These are phyloP conservation scores for Thymelicus acteon DNA, from an alignment of 2,888 invertebrate genomes.

Conservation along the genomic window DNA sequence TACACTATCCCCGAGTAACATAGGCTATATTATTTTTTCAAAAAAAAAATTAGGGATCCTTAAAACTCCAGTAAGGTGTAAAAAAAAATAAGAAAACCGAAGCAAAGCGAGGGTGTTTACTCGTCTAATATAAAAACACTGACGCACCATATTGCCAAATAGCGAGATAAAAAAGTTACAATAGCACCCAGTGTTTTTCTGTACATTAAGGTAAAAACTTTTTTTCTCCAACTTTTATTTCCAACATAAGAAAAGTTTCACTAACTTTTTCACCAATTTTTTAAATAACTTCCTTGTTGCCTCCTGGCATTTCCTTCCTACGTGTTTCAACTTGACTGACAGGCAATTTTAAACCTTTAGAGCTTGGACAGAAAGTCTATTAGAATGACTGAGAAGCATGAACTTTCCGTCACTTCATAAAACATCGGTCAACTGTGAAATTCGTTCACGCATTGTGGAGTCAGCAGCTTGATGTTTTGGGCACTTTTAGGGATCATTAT, in stretches of 20 bases:
- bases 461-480: slow-evolving; percentile 20
- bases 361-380: slow-evolving; percentile 21
- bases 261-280: slow-evolving; percentile 24
- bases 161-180: background rate
- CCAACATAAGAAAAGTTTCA: background rate
- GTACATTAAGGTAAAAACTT: background rate
- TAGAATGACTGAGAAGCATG: slow-evolving; percentile 27
- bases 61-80: no score
- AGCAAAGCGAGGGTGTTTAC: no score
- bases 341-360: slow-evolving; percentile 33
- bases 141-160: background rate
- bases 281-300: slow-evolving; percentile 31
- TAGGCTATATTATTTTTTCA: no score
- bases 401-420: slow-evolving; percentile 33
- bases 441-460: slow-evolving; percentile 30
- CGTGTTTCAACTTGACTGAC: slow-evolving; percentile 31
- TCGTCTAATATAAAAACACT: background rate
- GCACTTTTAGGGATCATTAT: no score
- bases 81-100: no score
- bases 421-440: slow-evolving; percentile 34
- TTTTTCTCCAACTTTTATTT: slow-evolving; percentile 19
- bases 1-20: no score
- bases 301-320: slow-evolving; percentile 15
- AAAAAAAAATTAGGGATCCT: no score
- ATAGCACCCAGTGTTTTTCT: background rate